Base-by-base conservation (phyloP, 2,888 invertebrate species). In the Ptycholaimellus sp. region DNA sequence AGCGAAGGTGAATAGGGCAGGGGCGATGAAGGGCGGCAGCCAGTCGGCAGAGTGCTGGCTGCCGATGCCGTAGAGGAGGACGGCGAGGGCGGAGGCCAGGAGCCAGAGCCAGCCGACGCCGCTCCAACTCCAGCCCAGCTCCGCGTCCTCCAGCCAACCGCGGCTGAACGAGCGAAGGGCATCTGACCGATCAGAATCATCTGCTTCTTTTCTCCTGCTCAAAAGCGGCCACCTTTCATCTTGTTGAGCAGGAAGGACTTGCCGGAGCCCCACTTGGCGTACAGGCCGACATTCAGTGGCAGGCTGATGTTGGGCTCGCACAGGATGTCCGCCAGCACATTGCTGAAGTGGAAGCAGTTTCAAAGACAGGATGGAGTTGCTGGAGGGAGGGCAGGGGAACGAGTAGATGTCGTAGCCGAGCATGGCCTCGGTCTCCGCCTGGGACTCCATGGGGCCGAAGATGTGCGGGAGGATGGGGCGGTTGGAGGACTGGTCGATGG, bases 221-320 rank as follows among this genome's bases (percentile, higher is more conserved):
- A n/a, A n/a, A n/a, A n/a, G n/a, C n/a, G n/a, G n/a, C n/a, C 57
- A 77, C 79, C 78, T 68, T 79, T 73, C 33, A 96, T 68, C 65
- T 90, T 90, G 57, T 74, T 77, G 40, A 96, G 69, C 46, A 96
- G 68, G 64, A 93, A 87, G 13, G 90, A 87, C 60, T 96, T 96
- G 17, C 96, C 93, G 42, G 83, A 85, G 28, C 93, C 93, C 93
- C 93, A 96, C 56, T 90, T 76, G 13, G 93, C 93, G 59, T 83
- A 96, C 37, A 96, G 66, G 0, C 93, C 90, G n/a, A 93, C 82
- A 0, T 85, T 87, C 37, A 96, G 85, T 0, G 93, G 93, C 55
- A 87, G 82, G 1, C 82, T 79, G 7, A 96, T 64, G 1, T 83
- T 80, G 0, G 96, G 93, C 58, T 93, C 93, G 49, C 87, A 85